Conservation (phyloP, 2,113 vertebrate genomes). For the Nematolebias whitei region DNA sequence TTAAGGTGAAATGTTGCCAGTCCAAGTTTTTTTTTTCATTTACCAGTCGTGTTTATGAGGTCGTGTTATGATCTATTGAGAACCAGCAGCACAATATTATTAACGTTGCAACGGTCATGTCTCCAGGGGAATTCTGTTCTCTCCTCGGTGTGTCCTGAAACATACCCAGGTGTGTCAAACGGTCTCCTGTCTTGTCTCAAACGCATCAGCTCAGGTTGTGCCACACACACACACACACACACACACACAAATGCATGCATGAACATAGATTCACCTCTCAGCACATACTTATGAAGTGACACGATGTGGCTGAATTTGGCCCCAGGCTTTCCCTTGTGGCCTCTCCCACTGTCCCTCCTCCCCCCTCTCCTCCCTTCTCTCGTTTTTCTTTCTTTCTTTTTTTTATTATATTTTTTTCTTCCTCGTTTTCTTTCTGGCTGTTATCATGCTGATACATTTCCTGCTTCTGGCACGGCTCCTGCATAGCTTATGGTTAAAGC, state of each 20-base stretch:
- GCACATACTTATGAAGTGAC: constrained; percentile 67
- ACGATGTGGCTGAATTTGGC: constrained; percentile 60
- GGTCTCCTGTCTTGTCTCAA: constrained; percentile 21
- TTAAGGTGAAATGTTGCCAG: not conserved
- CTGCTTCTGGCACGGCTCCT: constrained; percentile 80
- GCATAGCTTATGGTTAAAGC: constrained; percentile 85
- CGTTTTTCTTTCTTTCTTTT: constrained; percentile 48
- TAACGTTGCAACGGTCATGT: constrained; percentile 47
- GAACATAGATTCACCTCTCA: constrained; percentile 47
- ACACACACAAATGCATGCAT: constrained; percentile 23
- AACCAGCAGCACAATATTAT: constrained; percentile 42
- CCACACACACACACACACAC: constrained; percentile 9
- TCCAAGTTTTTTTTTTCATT: not conserved
- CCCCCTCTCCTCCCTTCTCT: constrained; percentile 24
- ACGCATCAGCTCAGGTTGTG: constrained; percentile 16
- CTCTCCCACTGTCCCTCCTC: constrained; percentile 40
- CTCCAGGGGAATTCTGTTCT: constrained; percentile 65
- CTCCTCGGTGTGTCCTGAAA: constrained; percentile 26
- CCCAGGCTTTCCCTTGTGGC: constrained; percentile 59
- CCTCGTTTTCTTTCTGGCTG: constrained; percentile 69
- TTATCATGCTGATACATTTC: constrained; percentile 84
- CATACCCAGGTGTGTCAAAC: constrained; percentile 61
- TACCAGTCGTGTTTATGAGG: constrained; percentile 12
- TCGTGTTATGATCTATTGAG: constrained; percentile 20
- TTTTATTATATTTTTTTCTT: constrained; percentile 13